These are phyloP conservation scores for Enteromius anoplus DNA, from an alignment of 2,797 vertebrate genomes.

Conservation along the genomic window DNA sequence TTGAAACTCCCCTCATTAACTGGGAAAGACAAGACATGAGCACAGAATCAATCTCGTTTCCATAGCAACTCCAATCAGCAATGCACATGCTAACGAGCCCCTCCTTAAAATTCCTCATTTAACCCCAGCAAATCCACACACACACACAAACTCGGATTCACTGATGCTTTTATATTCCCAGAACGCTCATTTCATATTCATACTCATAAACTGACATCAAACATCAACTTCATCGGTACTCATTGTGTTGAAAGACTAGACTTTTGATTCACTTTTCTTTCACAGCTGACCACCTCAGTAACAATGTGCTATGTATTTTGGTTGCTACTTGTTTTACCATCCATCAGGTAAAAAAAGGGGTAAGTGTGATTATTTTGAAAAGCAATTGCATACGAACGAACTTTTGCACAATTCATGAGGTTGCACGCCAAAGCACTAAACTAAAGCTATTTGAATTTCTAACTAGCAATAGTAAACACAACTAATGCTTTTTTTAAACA, in stretches of 20 bases:
- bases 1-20: slow-evolving; percentile 21
- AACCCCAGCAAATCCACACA: background rate
- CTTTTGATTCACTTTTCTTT: background rate
- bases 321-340: background rate
- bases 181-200: background rate
- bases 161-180: slow-evolving; percentile 6
- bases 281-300: background rate
- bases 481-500: background rate
- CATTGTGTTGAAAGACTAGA: background rate
- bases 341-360: background rate
- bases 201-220: background rate
- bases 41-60: slow-evolving; percentile 62
- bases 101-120: slow-evolving; percentile 65
- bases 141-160: background rate
- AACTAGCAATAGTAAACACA: background rate
- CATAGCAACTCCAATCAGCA: slow-evolving; percentile 78
- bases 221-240: background rate
- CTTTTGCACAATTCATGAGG: background rate
- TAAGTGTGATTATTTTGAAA: background rate
- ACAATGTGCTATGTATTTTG: background rate
- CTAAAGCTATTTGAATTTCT: background rate
- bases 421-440: no score
- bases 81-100: slow-evolving; percentile 57
- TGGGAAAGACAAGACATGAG: slow-evolving; percentile 44
- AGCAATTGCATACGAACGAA: background rate